Evolutionary conservation across 2,113 vertebrate species (phyloP).

Genomic region (Chamaetylas fuelleborni): DNA sequence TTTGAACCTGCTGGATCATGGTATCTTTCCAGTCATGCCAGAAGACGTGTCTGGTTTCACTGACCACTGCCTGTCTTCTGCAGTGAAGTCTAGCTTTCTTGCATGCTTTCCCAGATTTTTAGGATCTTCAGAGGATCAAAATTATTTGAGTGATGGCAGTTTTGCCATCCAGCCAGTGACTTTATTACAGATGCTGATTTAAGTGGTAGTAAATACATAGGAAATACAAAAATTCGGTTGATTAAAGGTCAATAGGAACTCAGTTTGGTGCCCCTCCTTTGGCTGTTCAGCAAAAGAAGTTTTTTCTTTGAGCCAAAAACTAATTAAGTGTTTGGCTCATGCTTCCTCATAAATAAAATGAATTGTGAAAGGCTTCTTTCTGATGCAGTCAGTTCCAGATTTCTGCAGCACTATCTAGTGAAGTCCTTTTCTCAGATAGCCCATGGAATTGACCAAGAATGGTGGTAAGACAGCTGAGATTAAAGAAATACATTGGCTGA

Average conservation of each 20-base stretch:
- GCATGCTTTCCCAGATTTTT: background rate
- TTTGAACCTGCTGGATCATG: slow-evolving; percentile 74
- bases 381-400: background rate
- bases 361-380: background rate
- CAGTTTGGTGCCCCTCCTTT: background rate
- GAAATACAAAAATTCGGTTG: background rate
- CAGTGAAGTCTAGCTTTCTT: background rate
- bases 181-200: background rate
- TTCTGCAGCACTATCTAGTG: background rate
- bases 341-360: background rate
- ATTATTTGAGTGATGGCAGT: background rate
- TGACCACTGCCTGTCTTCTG: background rate
- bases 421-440: background rate
- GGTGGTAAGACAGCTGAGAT: background rate
- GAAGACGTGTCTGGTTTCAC: background rate
- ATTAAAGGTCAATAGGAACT: background rate
- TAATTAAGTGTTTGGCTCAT: background rate
- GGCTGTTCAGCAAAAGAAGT: background rate
- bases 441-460: background rate
- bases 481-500: background rate
- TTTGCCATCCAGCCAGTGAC: background rate
- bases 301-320: background rate
- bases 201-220: background rate
- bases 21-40: background rate
- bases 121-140: background rate